These are phyloP conservation scores for Athalia circularis DNA, from an alignment of 2,888 invertebrate genomes.

Conservation along the genomic window DNA sequence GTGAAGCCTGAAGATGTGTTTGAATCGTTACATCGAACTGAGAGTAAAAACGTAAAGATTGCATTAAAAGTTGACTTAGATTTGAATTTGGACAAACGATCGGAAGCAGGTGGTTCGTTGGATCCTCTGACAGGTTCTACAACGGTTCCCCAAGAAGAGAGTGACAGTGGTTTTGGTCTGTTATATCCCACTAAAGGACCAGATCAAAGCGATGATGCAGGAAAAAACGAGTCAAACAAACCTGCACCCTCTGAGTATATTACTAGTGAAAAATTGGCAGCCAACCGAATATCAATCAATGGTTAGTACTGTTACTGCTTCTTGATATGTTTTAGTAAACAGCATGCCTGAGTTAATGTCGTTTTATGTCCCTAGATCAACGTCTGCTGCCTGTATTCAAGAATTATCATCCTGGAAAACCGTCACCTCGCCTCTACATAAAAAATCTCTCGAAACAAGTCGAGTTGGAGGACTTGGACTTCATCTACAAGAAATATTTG, in stretches of 20 bases:
- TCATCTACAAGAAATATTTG: conserved; percentile 84
- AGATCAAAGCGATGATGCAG: conserved; percentile 54
- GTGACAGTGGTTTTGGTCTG: conserved; percentile 65
- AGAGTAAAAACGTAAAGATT: conserved; percentile 74
- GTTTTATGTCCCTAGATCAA: conserved; percentile 77
- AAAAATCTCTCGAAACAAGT: conserved; percentile 93
- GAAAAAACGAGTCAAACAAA: conserved; percentile 58
- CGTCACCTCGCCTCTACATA: conserved; percentile 90
- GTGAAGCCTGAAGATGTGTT: conserved; percentile 77
- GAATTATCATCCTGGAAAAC: conserved; percentile 89
- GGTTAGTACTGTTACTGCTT: conserved; percentile 65
- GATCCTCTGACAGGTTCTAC: conserved; percentile 39
- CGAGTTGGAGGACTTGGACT: conserved; percentile 83
- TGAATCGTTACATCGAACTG: conserved; percentile 74
- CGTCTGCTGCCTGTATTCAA: conserved; percentile 87
- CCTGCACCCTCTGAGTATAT: conserved; percentile 73
- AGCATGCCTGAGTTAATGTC: background rate
- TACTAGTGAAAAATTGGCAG: conserved; percentile 80
- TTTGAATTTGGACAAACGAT: conserved; percentile 64
- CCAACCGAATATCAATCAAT: conserved; percentile 82
- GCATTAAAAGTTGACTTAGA: conserved; percentile 75
- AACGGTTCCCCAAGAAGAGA: conserved; percentile 53
- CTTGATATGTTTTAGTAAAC: background rate
- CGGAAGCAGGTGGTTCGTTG: conserved; percentile 49
- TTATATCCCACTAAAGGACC: conserved; percentile 65